phyloP scores from a whole-genome alignment of 2,113 vertebrate species.

The Bombycilla garrulus region DNA sequence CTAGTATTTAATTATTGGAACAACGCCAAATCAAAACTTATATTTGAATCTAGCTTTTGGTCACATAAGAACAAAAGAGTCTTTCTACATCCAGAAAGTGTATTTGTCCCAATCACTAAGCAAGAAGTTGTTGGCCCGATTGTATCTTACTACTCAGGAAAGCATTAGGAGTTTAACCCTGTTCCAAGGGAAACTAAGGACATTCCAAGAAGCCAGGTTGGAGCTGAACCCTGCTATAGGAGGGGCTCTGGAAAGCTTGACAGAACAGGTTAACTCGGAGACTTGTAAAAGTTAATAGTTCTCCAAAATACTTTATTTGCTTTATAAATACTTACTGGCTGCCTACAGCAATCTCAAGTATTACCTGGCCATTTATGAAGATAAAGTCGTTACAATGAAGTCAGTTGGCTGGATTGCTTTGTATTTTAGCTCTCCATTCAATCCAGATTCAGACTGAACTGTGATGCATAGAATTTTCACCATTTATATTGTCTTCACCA shows the following conservation, averaged over 20 bases:
- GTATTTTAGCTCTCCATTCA: slow-evolving; percentile 2
- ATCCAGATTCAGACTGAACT: slow-evolving; percentile 5
- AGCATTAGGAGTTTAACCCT: background rate
- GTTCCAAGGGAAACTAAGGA: background rate
- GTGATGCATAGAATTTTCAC: slow-evolving; percentile 24
- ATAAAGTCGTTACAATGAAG: background rate
- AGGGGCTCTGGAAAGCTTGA: slow-evolving; percentile 12
- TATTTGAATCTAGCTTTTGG: background rate
- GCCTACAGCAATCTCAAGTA: slow-evolving; percentile 4
- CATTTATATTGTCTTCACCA: background rate
- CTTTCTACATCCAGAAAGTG: background rate
- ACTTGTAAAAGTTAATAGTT: background rate
- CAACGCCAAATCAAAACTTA: background rate
- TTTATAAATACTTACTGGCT: slow-evolving; percentile 1
- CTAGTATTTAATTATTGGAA: background rate
- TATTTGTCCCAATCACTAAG: background rate
- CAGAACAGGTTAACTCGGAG: slow-evolving; percentile 32
- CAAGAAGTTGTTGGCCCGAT: background rate
- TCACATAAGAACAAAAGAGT: background rate
- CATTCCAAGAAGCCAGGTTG: background rate
- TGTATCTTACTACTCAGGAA: background rate
- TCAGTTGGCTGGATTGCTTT: slow-evolving; percentile 7
- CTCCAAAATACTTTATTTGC: slow-evolving; percentile 19
- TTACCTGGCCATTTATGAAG: slow-evolving; percentile 12
- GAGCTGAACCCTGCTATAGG: background rate